Percentiles rank a stretch among this genome's conserved stretches.
These are phyloP conservation scores for Drosophila virilis DNA, from an alignment of 1,140 invertebrate species.

Conservation along the genomic window DNA sequence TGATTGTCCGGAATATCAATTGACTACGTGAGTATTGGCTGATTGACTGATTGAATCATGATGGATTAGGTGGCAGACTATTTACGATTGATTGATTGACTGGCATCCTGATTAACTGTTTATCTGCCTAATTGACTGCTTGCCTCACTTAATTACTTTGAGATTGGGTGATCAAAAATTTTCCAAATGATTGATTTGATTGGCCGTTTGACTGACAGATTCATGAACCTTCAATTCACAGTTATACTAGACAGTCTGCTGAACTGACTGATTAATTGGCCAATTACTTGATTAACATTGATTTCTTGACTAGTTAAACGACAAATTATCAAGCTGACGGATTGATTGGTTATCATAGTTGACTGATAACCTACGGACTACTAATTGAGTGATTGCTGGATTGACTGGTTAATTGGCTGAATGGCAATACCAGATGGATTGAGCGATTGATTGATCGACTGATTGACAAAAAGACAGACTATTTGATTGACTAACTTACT, in stretches of 20 bases:
- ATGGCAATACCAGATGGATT: neutral
- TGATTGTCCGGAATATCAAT: neutral
- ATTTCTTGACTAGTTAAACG: neutral
- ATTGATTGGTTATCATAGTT: neutral
- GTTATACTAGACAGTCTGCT: neutral
- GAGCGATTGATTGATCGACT: neutral
- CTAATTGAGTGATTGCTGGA: neutral
- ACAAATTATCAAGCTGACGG: neutral
- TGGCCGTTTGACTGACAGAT: too few species aligned
- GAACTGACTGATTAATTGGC: neutral
- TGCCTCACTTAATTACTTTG: too few species aligned
- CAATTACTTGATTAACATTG: neutral
- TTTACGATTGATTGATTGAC: too few species aligned
- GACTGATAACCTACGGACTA: neutral
- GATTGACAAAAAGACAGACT: neutral
- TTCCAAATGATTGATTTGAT: too few species aligned
- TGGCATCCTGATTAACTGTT: too few species aligned
- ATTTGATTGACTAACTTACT: neutral
- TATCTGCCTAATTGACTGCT: too few species aligned
- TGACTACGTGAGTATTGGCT: too few species aligned
- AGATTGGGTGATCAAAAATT: too few species aligned
- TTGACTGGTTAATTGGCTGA: neutral
- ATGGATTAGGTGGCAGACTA: too few species aligned
- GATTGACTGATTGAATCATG: neutral
- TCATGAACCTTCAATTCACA: too few species aligned